phyloP scores from a whole-genome alignment of 1,140 invertebrate genomes.

The Muscidifurax raptorellus region DNA sequence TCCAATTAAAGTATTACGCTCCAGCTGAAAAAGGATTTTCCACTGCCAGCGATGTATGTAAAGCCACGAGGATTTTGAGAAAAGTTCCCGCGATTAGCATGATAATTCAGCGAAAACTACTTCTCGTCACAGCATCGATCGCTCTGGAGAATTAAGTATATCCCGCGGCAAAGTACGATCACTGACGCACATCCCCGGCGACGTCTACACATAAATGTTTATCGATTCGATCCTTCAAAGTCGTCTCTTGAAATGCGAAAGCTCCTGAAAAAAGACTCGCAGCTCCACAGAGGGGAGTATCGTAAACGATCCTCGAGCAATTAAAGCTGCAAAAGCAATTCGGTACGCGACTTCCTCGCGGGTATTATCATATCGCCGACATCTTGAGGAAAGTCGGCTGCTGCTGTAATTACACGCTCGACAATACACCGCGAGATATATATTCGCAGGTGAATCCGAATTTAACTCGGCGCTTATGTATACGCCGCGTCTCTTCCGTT shows the following conservation, averaged over 20 bases:
- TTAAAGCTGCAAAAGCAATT: constrained; percentile 10
- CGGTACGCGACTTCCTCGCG: neutral
- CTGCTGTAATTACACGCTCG: neutral
- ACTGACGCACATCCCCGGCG: neutral
- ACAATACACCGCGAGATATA: neutral
- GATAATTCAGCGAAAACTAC: neutral
- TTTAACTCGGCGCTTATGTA: neutral
- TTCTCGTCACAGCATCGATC: neutral
- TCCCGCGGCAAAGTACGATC: no score
- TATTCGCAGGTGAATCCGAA: neutral
- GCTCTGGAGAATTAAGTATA: no score
- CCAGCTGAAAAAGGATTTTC: neutral
- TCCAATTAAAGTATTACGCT: neutral
- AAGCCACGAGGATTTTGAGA: neutral
- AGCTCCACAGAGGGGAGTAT: neutral
- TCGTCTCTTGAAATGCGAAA: no score
- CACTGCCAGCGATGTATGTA: neutral
- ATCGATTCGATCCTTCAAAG: neutral
- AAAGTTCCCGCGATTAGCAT: neutral
- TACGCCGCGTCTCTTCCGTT: no score
- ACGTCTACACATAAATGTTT: no score
- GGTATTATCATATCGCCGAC: neutral
- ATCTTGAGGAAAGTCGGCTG: neutral
- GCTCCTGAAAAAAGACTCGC: neutral
- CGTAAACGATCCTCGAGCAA: neutral